Base-by-base conservation (phyloP, 2,888 invertebrate species). In the Ypsolopha sequella region DNA sequence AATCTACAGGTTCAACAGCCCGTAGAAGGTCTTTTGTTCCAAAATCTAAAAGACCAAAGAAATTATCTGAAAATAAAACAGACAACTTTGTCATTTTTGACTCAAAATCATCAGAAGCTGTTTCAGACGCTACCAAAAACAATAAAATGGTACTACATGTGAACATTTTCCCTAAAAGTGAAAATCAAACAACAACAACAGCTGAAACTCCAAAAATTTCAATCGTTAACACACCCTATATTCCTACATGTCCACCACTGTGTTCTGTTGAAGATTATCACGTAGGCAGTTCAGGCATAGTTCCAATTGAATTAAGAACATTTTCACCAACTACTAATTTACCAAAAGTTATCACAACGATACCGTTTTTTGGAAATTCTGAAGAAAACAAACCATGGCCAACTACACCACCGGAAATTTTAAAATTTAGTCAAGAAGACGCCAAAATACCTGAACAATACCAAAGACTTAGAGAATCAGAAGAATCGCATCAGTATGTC, bases 131-230 rank as follows among this genome's bases (percentile, higher is more conserved):
- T 11, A 35, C 13, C 36, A 41, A 50, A 50, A 36, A 43, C 36
- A 85, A 88, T 41, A 90, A 90, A 62, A 89, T 91, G 80, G 80
- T 91, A 59, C 85, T 92, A 6, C 91, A 91, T 54, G 71, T 91
- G n/a, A 91, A 92, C 71, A 72, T 92, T 7, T 91, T 89, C 62
- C 89, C 88, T 48, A 85, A 77, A 53, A 88, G 50, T 54, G 66
- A 45, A 59, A 65, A 41, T 57, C 68, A 53, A 62, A 63, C 52
- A 56, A 56, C 56, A 45, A 56, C 53, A 36, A 49, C 50, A 7
- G 61, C 38, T 7, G 55, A 58, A 53, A 41, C 55, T 54, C 46
- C 51, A 14, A 57, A 56, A 44, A 60, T 60, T 10, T 57, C 61
- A 33, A 64, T 55, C 55, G 7, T 14, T 7, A 65, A 61, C 54